Evolutionary conservation across 23 tunicate species (phyloP), one percentile per base, ranked within the genome.

Genomic region (Styela clava): DNA sequence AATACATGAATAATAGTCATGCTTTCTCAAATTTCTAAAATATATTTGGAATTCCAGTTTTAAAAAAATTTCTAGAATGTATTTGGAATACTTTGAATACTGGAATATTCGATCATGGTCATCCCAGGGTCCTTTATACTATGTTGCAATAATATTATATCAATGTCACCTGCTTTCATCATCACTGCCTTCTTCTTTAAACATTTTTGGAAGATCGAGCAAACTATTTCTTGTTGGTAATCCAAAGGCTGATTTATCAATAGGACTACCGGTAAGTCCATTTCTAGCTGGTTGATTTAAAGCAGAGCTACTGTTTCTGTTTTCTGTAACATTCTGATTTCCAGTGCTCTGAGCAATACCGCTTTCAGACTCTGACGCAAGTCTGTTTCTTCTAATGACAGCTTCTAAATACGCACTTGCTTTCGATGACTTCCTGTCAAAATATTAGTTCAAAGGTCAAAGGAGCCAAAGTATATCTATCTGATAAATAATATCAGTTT

Each of bases 371-470:
- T 44, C 56, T 5, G 56, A 44, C 12, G 7, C 56, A 16, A 71
- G 2, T 30, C 34, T 32, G 37, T 34, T 44, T 63, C 24, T 62
- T 35, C 72, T 69, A 9, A 33, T 44, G 1, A 82, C 79, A 31
- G 87, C 83, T 24, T 88, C 69, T 74, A 88, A 44, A 52, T 88
- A 88, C 2, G 88, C 94, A 20, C 94, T 88, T 19, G 94, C 92
- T 76, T 87, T 87, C 23, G 92, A 87, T 2, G 84, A 83, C 61
- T 83, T 83, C 86, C 92, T 67, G 37, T 74, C 0, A 18, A 22
- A 32, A 71, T 32, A 35, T 30, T 3, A 71, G 56, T 7, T 44
- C 12, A 44, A 12, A 5, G 12, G 56, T 44, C n/a, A n/a, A n/a
- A n/a, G n/a, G n/a, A n/a, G n/a, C n/a, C n/a, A n/a, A n/a, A n/a